Percentiles rank a stretch among this genome's conserved stretches.
Conservation (phyloP, 2,888 invertebrate genomes). For the Tineola bisselliella region DNA sequence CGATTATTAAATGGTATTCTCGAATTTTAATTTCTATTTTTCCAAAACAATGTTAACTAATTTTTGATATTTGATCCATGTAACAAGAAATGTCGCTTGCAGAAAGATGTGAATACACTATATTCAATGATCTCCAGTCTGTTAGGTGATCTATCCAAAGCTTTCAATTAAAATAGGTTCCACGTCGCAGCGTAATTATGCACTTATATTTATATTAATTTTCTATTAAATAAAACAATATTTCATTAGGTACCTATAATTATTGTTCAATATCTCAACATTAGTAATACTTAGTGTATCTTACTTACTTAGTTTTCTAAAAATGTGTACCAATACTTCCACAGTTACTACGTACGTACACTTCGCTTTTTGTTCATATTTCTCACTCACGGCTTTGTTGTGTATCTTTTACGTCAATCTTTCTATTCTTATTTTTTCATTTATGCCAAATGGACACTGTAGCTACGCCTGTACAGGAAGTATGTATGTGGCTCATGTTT, state of each 20-base stretch:
- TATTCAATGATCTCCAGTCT: no score
- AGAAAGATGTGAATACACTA: background rate
- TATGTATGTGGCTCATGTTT: background rate
- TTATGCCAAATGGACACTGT: slow-evolving; percentile 1
- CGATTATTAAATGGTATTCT: slow-evolving; percentile 17
- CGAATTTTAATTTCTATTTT: no score
- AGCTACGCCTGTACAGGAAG: background rate
- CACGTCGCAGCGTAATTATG: no score
- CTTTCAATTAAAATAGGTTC: background rate
- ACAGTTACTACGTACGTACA: background rate
- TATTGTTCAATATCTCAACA: background rate
- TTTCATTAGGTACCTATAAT: background rate
- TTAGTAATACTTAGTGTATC: background rate
- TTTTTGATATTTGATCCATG: background rate
- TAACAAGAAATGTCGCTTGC: background rate
- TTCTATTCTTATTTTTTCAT: slow-evolving; percentile 1
- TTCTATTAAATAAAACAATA: no score
- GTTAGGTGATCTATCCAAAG: background rate
- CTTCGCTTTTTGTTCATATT: background rate
- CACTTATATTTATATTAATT: no score
- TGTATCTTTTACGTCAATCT: slow-evolving; percentile 4
- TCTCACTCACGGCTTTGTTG: background rate
- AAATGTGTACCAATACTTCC: background rate
- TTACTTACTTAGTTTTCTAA: background rate
- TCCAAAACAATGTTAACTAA: background rate